Base-by-base conservation (phyloP, 2,113 vertebrate species). In the Vulpes vulpes region DNA sequence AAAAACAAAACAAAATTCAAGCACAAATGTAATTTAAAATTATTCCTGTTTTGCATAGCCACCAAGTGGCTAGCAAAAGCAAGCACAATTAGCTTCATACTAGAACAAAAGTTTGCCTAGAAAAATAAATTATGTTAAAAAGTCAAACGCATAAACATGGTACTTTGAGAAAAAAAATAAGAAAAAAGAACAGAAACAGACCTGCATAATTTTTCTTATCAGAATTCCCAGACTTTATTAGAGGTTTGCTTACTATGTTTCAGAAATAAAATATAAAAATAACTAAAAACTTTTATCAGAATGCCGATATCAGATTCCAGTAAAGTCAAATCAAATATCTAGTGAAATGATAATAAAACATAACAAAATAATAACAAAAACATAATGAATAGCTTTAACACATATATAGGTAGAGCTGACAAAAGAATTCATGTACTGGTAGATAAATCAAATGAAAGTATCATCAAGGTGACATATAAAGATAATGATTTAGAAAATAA, bases 341-440 rank as follows among this genome's bases (percentile, higher is more conserved):
- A 78, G 20, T 12, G 14, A 25, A 51, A 43, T 43, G 43, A 43
- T 43, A 43, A 43, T 5, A 43, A 43, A 43, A 43, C 43, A 43
- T 43, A 43, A 49, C 30, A 89, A 53, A 84, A 62, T 60, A 55
- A 32, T 35, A 74, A 62, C 17, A 60, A 89, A 55, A 59, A 5
- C 5, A 55, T 43, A 69, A 11, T 69, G 3, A 76, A 78, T 79
- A 85, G 25, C n/a, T 69, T 76, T 88, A 43, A 23, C 17, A 80
- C 53, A 2, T 14, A 53, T 32, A 51, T n/a, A 89, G 85, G 53
- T 12, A 89, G 3, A 89, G 43, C 32, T 55, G 22, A 71, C 80
- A 93, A 94, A 55, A 94, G 27, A 64, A 94, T 85, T 85, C 60
- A 53, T 92, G 30, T 94, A 76, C 57, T 82, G 93, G 87, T 11